phyloP scores from a whole-genome alignment of 2,797 vertebrate genomes.

The Pseudochaenichthys georgianus region DNA sequence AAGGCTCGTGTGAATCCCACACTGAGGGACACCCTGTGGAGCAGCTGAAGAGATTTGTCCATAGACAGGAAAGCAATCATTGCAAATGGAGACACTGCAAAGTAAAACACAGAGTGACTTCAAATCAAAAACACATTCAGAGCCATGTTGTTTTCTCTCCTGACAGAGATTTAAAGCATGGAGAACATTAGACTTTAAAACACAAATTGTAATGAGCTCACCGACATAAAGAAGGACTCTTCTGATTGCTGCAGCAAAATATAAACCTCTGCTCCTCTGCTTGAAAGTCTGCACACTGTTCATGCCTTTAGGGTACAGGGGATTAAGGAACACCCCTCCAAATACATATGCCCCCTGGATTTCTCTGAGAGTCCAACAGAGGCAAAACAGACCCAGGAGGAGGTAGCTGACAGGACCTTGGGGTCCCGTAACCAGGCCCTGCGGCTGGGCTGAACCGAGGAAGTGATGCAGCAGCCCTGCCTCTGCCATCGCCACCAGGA shows the following conservation, averaged over 20 bases:
- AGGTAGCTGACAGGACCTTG: constrained; percentile 90
- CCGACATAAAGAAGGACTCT: constrained; percentile 93
- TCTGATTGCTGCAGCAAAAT: constrained; percentile 88
- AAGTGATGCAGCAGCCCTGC: constrained; percentile 90
- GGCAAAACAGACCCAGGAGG: constrained; percentile 86
- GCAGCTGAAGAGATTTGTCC: constrained; percentile 89
- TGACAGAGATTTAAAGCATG: background rate
- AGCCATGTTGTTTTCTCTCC: constrained; percentile 1
- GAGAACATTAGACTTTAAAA: constrained; percentile 20
- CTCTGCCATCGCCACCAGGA: constrained; percentile 88
- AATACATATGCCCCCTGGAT: constrained; percentile 92
- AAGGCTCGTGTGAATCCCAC: constrained; percentile 96
- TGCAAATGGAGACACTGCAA: constrained; percentile 94
- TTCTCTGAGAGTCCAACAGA: constrained; percentile 90
- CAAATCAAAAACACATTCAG: constrained; percentile 15
- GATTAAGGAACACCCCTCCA: constrained; percentile 93
- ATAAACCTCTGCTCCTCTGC: constrained; percentile 88
- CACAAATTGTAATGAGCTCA: constrained; percentile 76
- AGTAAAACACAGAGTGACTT: constrained; percentile 45
- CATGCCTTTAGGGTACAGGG: constrained; percentile 93
- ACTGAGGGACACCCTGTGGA: constrained; percentile 89
- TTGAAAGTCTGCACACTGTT: constrained; percentile 89
- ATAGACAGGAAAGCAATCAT: constrained; percentile 96
- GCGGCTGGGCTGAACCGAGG: constrained; percentile 76
- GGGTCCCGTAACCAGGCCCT: constrained; percentile 68